These are phyloP conservation scores for Dorcus hopei DNA, from an alignment of 2,888 invertebrate genomes.

Conservation along the genomic window DNA sequence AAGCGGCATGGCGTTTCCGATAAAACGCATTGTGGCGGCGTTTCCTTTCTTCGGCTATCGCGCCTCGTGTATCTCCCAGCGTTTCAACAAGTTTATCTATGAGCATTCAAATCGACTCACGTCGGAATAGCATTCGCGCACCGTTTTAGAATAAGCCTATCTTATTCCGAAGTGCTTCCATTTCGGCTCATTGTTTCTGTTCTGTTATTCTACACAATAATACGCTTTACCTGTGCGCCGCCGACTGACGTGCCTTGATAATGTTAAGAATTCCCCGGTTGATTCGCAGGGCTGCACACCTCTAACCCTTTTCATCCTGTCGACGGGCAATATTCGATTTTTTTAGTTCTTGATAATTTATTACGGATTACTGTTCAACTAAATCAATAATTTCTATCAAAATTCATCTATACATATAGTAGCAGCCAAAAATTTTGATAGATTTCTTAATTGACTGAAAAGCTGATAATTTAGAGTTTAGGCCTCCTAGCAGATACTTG, in stretches of 20 bases:
- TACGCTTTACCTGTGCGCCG: slow-evolving; percentile 2
- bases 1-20: slow-evolving; percentile 10
- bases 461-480: no score
- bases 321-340: no score
- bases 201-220: slow-evolving; percentile 6
- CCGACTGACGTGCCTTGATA: slow-evolving; percentile 9
- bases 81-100: slow-evolving; percentile 28
- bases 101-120: slow-evolving; percentile 30
- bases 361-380: no score
- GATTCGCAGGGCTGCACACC: no score
- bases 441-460: no score
- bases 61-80: slow-evolving; percentile 22
- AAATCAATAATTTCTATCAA: no score
- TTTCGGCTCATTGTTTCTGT: slow-evolving; percentile 8
- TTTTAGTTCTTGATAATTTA: no score
- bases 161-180: slow-evolving; percentile 11
- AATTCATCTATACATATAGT: no score
- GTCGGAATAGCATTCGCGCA: slow-evolving; percentile 26
- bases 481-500: no score
- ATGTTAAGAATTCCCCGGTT: not conserved
- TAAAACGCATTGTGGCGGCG: slow-evolving; percentile 29
- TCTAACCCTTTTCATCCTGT: no score
- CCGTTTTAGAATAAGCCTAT: slow-evolving; percentile 8
- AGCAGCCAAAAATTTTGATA: no score
- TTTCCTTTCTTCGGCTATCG: slow-evolving; percentile 29